Percentiles rank a stretch among this genome's conserved stretches.
phyloP scores from a whole-genome alignment of 2,113 vertebrate genomes.

The Prochilodus magdalenae region DNA sequence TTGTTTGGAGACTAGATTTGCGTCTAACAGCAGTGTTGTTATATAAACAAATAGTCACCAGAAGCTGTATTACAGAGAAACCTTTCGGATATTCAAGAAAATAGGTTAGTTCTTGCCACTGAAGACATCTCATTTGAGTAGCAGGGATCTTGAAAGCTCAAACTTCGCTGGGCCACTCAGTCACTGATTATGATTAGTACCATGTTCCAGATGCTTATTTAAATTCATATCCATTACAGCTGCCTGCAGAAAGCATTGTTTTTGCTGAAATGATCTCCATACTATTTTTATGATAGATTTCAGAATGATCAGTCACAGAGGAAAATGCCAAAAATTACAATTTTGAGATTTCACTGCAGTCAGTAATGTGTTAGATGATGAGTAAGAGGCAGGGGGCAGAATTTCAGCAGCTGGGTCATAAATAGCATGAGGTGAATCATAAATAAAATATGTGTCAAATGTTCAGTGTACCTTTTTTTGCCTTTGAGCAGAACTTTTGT shows the following conservation, averaged over 20 bases:
- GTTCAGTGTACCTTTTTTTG: background rate
- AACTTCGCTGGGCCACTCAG: no score
- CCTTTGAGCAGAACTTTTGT: background rate
- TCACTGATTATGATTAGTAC: no score
- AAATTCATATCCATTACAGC: no score
- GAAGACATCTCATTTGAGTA: no score
- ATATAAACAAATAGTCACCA: slow-evolving; percentile 11
- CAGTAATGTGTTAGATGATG: background rate
- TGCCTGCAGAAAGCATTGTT: no score
- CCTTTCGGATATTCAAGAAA: background rate
- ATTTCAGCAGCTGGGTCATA: background rate
- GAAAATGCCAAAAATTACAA: background rate
- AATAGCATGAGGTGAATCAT: background rate
- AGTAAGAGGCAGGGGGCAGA: background rate
- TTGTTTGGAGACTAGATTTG: background rate
- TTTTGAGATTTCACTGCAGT: background rate
- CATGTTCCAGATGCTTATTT: no score
- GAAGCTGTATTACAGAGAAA: background rate
- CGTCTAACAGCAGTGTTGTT: background rate
- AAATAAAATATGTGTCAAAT: background rate
- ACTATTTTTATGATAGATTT: no score
- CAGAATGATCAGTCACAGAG: no score
- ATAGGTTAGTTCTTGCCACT: no score
- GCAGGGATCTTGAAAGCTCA: no score
- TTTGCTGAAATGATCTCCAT: no score